Conservation (phyloP, 2,113 vertebrate genomes). For the Neolamprologus modestus region DNA sequence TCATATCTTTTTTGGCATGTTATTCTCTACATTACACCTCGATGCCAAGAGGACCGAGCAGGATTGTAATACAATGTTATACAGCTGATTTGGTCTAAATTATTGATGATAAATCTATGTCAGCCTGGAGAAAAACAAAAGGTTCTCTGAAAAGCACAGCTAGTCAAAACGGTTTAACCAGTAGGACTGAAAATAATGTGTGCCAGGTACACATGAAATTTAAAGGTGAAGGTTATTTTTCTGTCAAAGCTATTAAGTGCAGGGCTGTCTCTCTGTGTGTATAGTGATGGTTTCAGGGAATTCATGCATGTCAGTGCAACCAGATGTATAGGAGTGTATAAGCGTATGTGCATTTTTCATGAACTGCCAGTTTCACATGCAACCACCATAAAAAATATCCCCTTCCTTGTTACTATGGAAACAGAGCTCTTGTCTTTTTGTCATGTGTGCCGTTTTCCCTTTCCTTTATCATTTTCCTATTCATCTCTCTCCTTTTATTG, state of each 20-base stretch:
- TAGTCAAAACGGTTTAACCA: neutral
- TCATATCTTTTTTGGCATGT: neutral
- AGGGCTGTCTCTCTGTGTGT: neutral
- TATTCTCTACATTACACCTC: neutral
- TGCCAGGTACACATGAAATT: neutral
- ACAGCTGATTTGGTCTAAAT: neutral
- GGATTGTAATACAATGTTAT: neutral
- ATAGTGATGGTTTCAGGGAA: neutral
- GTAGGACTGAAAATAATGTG: neutral
- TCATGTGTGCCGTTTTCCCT: neutral
- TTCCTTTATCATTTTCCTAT: neutral
- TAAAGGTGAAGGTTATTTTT: neutral
- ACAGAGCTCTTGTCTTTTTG: conserved; percentile 29
- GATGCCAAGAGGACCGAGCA: neutral
- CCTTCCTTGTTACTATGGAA: conserved; percentile 59
- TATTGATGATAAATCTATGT: neutral
- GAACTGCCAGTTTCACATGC: neutral
- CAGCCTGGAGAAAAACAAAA: neutral
- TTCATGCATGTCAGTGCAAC: neutral
- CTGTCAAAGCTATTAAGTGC: neutral
- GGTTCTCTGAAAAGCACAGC: neutral
- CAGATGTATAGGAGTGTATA: neutral
- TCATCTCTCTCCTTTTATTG: neutral
- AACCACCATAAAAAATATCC: neutral
- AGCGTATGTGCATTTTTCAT: neutral